Evolutionary conservation across 2,797 vertebrate genomes (phyloP).

Genomic region (Cygnus olor): DNA sequence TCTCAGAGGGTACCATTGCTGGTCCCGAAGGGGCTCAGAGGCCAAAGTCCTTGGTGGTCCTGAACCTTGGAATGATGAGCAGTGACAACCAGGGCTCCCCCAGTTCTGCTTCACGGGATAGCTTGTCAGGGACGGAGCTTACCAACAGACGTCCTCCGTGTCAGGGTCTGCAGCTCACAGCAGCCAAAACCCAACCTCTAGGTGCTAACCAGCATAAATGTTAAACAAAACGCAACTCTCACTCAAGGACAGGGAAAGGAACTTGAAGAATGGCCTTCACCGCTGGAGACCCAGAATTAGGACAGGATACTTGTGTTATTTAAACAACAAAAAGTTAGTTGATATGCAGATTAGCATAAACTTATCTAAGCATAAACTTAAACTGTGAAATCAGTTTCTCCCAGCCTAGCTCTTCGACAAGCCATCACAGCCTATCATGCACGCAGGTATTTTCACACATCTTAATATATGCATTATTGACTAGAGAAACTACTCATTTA

Average conservation of each 20-base stretch:
- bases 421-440: not conserved
- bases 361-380: too few species aligned
- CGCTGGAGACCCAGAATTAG: not conserved
- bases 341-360: not conserved
- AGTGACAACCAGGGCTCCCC: not conserved
- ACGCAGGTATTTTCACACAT: conserved; percentile 30
- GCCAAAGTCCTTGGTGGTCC: not conserved
- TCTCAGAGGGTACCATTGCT: not conserved
- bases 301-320: not conserved
- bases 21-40: too few species aligned
- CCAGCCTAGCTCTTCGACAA: conserved; percentile 9
- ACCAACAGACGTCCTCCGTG: not conserved
- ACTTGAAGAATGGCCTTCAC: not conserved
- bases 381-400: not conserved
- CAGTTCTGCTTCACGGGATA: not conserved
- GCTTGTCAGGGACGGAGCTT: fast-evolving
- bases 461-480: conserved; percentile 20
- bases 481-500: conserved; percentile 34
- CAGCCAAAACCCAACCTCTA: not conserved
- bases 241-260: not conserved
- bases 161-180: not conserved
- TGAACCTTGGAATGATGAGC: not conserved
- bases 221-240: not conserved
- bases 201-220: not conserved
- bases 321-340: not conserved